A percentile compares a stretch with the other conserved stretches of the same genome.
phyloP scores from a whole-genome alignment of 2,113 vertebrate species.

The Pyrgilauda ruficollis region DNA sequence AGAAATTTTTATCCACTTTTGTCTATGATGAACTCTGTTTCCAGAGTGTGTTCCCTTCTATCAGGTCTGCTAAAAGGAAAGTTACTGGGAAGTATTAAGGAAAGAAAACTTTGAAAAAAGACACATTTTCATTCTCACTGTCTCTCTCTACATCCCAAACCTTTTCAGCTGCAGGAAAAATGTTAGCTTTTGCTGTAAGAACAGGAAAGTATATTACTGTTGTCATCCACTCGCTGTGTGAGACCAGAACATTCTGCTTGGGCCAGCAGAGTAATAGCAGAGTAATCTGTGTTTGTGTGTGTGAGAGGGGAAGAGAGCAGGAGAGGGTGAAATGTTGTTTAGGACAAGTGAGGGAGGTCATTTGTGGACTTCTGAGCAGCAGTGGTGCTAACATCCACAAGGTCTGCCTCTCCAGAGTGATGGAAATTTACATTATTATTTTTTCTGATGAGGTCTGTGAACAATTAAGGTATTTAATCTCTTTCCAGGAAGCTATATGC shows the following conservation, averaged over 20 bases:
- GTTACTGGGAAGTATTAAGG: not conserved
- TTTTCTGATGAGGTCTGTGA: not conserved
- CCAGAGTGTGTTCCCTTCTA: not conserved
- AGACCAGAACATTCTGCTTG: not conserved
- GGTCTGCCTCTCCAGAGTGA: not conserved
- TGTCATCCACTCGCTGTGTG: not conserved
- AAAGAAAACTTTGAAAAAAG: not conserved
- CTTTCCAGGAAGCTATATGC: conserved; percentile 19
- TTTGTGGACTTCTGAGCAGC: not conserved
- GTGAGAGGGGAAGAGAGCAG: not conserved
- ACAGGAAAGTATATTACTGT: not conserved
- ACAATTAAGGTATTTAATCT: conserved; percentile 42
- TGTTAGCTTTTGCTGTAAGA: not conserved
- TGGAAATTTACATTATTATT: conserved; percentile 20
- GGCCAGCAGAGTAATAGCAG: not conserved
- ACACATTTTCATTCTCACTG: not conserved
- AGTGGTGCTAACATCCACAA: not conserved
- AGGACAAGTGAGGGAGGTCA: not conserved
- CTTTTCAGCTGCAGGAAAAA: not conserved
- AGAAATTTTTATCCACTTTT: not conserved
- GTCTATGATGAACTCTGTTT: not conserved
- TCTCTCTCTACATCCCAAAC: not conserved
- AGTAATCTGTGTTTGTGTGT: not conserved
- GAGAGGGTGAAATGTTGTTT: not conserved
- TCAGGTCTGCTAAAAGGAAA: not conserved